Conservation (phyloP, 2,113 vertebrate genomes). For the Oreochromis spilurus region DNA sequence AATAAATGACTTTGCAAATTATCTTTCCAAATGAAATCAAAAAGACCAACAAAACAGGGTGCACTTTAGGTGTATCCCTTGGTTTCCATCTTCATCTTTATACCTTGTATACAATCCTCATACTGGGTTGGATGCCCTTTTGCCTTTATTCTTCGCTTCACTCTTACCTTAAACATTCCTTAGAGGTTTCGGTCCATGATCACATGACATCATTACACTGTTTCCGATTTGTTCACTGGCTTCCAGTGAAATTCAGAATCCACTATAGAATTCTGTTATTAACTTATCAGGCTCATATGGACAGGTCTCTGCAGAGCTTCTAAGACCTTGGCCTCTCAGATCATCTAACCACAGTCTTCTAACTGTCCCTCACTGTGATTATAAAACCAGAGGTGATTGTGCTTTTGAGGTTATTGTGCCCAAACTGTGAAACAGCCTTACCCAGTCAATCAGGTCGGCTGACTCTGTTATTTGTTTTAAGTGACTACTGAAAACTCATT, state of each 20-base stretch:
- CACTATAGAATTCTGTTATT: not conserved
- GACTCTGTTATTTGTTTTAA: not conserved
- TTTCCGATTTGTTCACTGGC: not conserved
- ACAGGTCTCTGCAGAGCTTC: not conserved
- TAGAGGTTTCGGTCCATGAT: rapidly evolving
- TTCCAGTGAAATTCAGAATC: not conserved
- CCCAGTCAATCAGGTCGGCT: not conserved
- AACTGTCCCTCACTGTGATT: not conserved
- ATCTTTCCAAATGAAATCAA: not conserved
- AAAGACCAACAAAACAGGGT: not conserved
- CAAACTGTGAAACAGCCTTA: not conserved
- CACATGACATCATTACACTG: not conserved
- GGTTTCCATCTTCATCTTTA: not conserved
- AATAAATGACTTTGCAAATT: not conserved
- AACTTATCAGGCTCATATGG: not conserved
- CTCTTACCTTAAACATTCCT: not conserved
- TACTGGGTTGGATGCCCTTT: not conserved
- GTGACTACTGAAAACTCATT: not conserved
- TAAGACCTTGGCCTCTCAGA: not conserved
- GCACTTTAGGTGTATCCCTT: rapidly evolving
- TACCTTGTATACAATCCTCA: not conserved
- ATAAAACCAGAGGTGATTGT: not conserved
- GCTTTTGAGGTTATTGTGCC: not conserved
- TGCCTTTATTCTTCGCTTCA: not conserved
- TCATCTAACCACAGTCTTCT: not conserved